A percentile compares a stretch with the other conserved stretches of the same genome.
phyloP scores from a whole-genome alignment of 37 sponge, comb jelly and placozoan species.

The Bolinopsis microptera region DNA sequence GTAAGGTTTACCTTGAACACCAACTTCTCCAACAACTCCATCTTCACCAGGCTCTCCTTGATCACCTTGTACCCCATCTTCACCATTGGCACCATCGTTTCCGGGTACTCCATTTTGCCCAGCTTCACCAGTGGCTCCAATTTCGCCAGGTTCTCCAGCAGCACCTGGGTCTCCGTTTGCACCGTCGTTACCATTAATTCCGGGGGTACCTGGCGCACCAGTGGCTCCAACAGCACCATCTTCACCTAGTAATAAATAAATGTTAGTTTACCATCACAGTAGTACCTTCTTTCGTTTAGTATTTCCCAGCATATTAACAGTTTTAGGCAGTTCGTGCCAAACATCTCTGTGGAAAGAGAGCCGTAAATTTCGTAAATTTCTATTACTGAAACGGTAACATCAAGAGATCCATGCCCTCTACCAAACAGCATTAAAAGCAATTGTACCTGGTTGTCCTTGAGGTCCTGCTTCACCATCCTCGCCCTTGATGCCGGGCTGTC shows the following conservation, averaged over 20 bases:
- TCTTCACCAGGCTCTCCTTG: slow-evolving; percentile 41
- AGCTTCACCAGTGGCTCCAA: slow-evolving; percentile 66
- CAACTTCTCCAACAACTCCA: neutral
- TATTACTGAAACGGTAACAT: too few species aligned
- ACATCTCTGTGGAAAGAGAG: too few species aligned
- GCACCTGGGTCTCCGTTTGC: slow-evolving; percentile 62
- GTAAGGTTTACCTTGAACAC: neutral
- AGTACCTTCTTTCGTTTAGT: too few species aligned
- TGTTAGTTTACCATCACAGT: too few species aligned
- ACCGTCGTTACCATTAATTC: neutral
- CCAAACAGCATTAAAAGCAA: neutral
- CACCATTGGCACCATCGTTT: slow-evolving; percentile 24
- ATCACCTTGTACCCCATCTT: neutral
- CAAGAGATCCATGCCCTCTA: too few species aligned
- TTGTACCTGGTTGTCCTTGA: neutral
- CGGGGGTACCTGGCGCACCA: neutral
- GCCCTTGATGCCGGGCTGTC: neutral
- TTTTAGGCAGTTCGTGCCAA: too few species aligned
- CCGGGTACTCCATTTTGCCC: slow-evolving; percentile 65
- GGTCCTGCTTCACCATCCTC: slow-evolving; percentile 35
- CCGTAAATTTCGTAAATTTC: too few species aligned
- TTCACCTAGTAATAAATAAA: neutral
- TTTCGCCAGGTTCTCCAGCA: neutral
- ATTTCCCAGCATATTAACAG: neutral
- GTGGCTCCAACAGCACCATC: neutral